These are phyloP conservation scores for Mythimna pallens DNA, from an alignment of 2,888 invertebrate species.

Conservation along the genomic window DNA sequence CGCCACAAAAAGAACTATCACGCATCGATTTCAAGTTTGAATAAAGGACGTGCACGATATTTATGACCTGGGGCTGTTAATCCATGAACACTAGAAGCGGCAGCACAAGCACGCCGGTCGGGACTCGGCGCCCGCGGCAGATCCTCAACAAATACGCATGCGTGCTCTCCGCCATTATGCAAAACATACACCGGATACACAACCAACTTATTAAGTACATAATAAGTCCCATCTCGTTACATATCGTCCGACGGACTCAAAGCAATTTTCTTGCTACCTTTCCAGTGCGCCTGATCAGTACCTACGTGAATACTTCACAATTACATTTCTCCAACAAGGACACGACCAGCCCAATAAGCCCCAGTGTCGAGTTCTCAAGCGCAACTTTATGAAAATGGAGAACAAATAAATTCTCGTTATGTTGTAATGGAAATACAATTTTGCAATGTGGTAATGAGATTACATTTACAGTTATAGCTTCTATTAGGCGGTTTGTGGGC, in stretches of 20 bases:
- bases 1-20: conserved; percentile 19
- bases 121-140: conserved; percentile 69
- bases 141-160: conserved; percentile 70
- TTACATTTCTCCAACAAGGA: conserved; percentile 74
- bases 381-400: conserved; percentile 83
- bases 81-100: conserved; percentile 74
- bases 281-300: conserved; percentile 63
- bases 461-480: conserved; percentile 80
- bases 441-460: conserved; percentile 82
- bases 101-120: conserved; percentile 54
- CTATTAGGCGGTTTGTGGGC: conserved; percentile 76
- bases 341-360: conserved; percentile 74
- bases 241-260: conserved; percentile 63
- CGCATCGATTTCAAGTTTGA: conserved; percentile 43
- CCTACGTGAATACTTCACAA: conserved; percentile 77
- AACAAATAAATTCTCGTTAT: conserved; percentile 87
- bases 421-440: conserved; percentile 82
- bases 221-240: conserved; percentile 79
- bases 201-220: conserved; percentile 78
- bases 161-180: conserved; percentile 80
- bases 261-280: conserved; percentile 69
- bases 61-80: conserved; percentile 67
- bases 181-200: conserved; percentile 84
- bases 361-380: conserved; percentile 76
- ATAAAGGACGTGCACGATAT: conserved; percentile 72